Base-by-base conservation (phyloP, 2,113 vertebrate species). In the Amphiprion ocellaris region DNA sequence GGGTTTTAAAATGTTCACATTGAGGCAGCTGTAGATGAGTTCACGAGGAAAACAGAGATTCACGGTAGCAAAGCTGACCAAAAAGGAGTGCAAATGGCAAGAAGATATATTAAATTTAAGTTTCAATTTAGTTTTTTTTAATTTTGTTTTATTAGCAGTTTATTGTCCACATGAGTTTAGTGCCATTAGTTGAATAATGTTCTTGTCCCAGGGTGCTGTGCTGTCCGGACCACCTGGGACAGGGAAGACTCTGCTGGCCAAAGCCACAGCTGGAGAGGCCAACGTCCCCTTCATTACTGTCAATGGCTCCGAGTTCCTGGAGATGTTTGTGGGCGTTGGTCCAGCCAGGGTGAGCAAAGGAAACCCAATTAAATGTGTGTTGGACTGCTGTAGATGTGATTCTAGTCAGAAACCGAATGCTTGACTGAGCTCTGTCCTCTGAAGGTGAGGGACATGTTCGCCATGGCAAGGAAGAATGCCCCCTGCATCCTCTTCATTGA, bases 401-500 rank as follows among this genome's bases (percentile, higher is more conserved):
- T 15, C 14, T 12, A 14, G 1, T 44, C 12, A 44, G 41, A 44
- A 44, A 44, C 12, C 0, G 41, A 44, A 44, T 44, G 41, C 14
- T 44, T 44, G 11, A 44, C 14, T 14, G 41, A 44, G 1, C 46
- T 28, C 49, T 67, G 41, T 19, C 7, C 33, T 60, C 14, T 37
- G 23, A 78, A 99, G 98, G 98, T 99, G 10, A 93, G 98, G 81
- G 98, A 99, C 81, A 94, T 99, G 24, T 99, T 99, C 69, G 94
- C 96, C 49, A 92, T 99, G 92, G 98, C 98, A 26, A 96, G 98
- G 58, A 99, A 99, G 91, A 98, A 98, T 5, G 97, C 98, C 2
- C 98, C 98, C 0, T 99, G 98, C 91, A 99, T 99, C 93, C 97
- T 99, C 76, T 99, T 99, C 94, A 99, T 99, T 10, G 98, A 99